Evolutionary conservation across 2,113 vertebrate species (phyloP), one percentile per base, ranked within the genome.

Genomic region (Thamnaconus septentrionalis): DNA sequence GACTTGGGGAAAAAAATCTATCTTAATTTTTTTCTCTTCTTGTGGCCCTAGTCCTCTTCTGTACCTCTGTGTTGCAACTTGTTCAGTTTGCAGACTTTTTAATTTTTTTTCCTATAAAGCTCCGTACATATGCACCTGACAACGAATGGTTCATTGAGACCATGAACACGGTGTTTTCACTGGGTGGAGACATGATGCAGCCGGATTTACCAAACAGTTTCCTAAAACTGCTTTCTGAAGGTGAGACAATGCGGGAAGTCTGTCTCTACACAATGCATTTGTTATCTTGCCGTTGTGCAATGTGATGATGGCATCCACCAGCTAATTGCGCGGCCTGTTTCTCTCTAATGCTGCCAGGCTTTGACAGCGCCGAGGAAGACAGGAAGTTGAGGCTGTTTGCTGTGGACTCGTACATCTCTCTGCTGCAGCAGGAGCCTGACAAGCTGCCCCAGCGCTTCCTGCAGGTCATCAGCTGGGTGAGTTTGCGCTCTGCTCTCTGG

Each of bases 401-500:
- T 58, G 94, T 97, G 45, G 91, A 93, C 64, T 97, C 96, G 57
- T 90, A 92, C 0, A 76, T 98, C 65, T 73, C 79, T 1, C 79
- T 98, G 71, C 79, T 99, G 59, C 91, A 92, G 73, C 84, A 82
- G 59, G 89, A 88, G n/a, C 53, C 71, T 9, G 62, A 80, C 2
- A 78, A 91, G 64, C 94, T 96, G 85, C 95, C 97, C 3, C 95
- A 98, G 87, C 92, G 91, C 74, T 98, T 98, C 82, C 92, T 99
- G 47, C 97, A 98, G 86, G 96, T 98, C 85, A 97, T 99, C 91
- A 96, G 95, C 59, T 99, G 97, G 97, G 97, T 99, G 88, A 93
- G 95, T 73, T 3, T 58, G 41, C 7, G 0, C 6, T 11, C n/a
- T n/a, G 3, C n/a, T 50, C 48, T 50, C 9, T 4, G 3, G 48